A percentile compares a stretch with the other conserved stretches of the same genome.
Conservation (phyloP, 2,797 vertebrate genomes). For the Myotis planiceps region DNA sequence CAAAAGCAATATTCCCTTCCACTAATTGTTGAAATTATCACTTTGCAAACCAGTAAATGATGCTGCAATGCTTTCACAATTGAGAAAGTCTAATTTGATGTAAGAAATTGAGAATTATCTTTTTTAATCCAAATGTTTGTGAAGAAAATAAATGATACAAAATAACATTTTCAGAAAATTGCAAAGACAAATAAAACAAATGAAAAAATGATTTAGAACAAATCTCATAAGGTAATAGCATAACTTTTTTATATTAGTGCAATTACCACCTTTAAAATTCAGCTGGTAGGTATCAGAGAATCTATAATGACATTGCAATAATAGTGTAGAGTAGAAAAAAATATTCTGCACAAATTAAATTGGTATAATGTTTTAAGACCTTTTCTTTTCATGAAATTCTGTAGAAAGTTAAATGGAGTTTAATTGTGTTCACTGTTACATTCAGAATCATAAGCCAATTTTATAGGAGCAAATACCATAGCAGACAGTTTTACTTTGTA, state of each 20-base stretch:
- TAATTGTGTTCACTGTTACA: background rate
- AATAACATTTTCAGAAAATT: slow-evolving; percentile 10
- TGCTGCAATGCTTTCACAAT: slow-evolving; percentile 49
- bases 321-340: background rate
- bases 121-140: slow-evolving; percentile 56
- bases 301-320: background rate
- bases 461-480: background rate
- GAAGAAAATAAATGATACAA: background rate
- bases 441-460: background rate
- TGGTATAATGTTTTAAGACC: background rate
- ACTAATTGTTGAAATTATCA: slow-evolving; percentile 59
- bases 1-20: background rate
- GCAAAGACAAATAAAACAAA: slow-evolving; percentile 7
- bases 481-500: slow-evolving; percentile 21
- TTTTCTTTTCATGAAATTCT: slow-evolving; percentile 21
- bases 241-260: background rate
- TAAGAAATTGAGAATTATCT: slow-evolving; percentile 26
- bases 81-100: background rate
- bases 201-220: background rate
- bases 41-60: background rate
- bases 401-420: background rate
- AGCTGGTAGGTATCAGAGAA: background rate
- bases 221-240: background rate
- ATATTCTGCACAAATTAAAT: background rate
- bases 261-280: background rate